phyloP scores from a whole-genome alignment of 1,140 invertebrate species.

The Odontomachus brunneus region DNA sequence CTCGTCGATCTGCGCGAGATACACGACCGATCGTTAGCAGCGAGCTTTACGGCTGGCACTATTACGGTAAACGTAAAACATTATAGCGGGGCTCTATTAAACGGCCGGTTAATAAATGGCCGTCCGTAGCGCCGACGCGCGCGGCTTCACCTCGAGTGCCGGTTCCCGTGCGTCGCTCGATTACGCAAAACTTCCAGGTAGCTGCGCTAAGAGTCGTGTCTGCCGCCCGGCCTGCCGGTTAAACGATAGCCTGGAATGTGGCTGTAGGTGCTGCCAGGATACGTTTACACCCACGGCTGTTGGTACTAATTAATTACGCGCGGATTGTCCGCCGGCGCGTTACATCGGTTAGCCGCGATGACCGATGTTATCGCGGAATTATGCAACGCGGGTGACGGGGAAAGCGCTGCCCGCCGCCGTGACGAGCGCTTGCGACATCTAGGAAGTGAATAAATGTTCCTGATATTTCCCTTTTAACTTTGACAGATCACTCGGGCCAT shows the following conservation, averaged over 20 bases:
- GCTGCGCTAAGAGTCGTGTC: slow-evolving; percentile 11
- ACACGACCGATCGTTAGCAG: slow-evolving; percentile 53
- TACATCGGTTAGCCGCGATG: neutral
- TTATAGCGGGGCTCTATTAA: slow-evolving; percentile 48
- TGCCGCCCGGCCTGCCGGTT: slow-evolving; percentile 19
- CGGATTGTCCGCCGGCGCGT: slow-evolving; percentile 27
- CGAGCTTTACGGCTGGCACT: slow-evolving; percentile 32
- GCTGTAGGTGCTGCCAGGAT: slow-evolving; percentile 15
- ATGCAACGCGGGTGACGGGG: neutral
- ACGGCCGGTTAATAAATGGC: slow-evolving; percentile 46
- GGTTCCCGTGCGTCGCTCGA: slow-evolving; percentile 12
- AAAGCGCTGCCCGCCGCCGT: neutral
- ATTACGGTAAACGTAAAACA: slow-evolving; percentile 52
- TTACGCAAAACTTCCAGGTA: slow-evolving; percentile 39
- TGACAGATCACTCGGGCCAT: no score
- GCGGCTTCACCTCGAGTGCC: neutral
- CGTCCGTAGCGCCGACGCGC: neutral
- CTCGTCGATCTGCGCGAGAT: slow-evolving; percentile 45
- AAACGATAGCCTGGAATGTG: slow-evolving; percentile 33
- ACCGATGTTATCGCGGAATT: slow-evolving; percentile 1
- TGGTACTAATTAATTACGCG: slow-evolving; percentile 54
- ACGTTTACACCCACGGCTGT: slow-evolving; percentile 29
- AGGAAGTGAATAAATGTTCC: neutral
- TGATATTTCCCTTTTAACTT: no score
- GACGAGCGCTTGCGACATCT: neutral